Evolutionary conservation across 2,113 vertebrate species (phyloP), one percentile per base, ranked within the genome.

Genomic region (Bolborhynchus lineola): DNA sequence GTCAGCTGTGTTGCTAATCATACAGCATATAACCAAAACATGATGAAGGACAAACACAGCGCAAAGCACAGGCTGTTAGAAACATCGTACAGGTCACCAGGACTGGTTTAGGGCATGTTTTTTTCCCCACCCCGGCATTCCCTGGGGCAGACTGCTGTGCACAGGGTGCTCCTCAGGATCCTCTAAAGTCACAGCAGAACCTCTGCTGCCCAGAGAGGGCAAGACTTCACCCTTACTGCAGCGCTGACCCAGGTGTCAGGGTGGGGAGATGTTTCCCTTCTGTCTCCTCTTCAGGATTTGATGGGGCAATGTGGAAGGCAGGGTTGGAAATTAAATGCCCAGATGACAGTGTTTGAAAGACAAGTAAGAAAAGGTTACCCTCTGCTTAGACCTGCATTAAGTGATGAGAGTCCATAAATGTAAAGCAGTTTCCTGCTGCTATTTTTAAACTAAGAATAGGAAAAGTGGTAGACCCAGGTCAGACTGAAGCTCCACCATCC

Each of bases 201-300:
- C 16, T 49, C 29, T 68, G 42, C 47, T 79, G 62, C 19, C 24
- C 0, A 0, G 8, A 46, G 9, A 11, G 47, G 7, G 12, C 55
- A 64, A 59, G 55, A 49, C 4, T 33, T 59, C 12, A 21, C 18
- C 44, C 41, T 55, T 70, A 9, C 25, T 44, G 44, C 68, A 70
- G 39, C 11, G 8, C 15, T 88, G 10, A 0, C 13, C 16, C 3
- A 6, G 39, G 16, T 6, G 1, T 11, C 5, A 1, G 5, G 5
- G 6, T 74, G 41, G n/a, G 53, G 13, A 62, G 46, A 44, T 13
- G 29, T 37, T 82, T 59, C 52, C 52, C 75, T 77, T 29, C 71
- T 74, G 16, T 23, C 41, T 70, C 21, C 25, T 81, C 37, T 47
- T 47, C 31, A 46, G 42, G 55, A 35, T 62, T 26, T 68, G 50